Evolutionary conservation across 2,113 vertebrate species (phyloP), one percentile per base, ranked within the genome.

Genomic region (Alligator sinensis): DNA sequence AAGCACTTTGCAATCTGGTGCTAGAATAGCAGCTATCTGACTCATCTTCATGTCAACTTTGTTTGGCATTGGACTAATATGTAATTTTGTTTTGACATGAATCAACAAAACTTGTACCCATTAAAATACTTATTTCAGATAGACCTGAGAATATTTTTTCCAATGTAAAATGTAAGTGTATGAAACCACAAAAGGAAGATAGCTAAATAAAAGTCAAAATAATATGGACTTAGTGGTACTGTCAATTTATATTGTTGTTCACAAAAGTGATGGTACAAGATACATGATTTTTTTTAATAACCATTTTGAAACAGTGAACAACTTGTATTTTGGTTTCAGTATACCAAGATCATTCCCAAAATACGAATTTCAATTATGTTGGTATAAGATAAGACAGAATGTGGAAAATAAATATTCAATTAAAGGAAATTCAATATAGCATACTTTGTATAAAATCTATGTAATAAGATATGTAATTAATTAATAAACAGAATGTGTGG

Each of bases 1-100:
- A 80, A 94, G 80, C 85, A 93, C 92, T 97, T 96, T 95, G 60
- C 85, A 77, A 88, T 86, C 80, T 95, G 57, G 55, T 95, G 86
- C 87, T 66, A 66, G 38, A 94, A 81, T 47, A 78, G 58, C 91
- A 86, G 47, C 16, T 12, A 89, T 93, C 90, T 96, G 92, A 97
- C 88, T 96, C 95, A 95, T 80, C 92, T 88, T 91, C 47, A 84
- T 93, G 88, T 95, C 95, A 96, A 88, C 66, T 88, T 92, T 96
- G 57, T 86, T 97, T 96, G 91, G 90, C 92, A 34, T 92, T 92
- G 95, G 92, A 88, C 94, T 97, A 97, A 95, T 96, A 92, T 95
- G 77, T 94, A 96, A 95, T 98, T 97, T 97, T 96, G 84, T 91
- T 96, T 96, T 97, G 92, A 97, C 95, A 93, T 91, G 83, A 96